These are phyloP conservation scores for Phengaris alcon DNA, from an alignment of 2,888 invertebrate genomes.

Conservation along the genomic window DNA sequence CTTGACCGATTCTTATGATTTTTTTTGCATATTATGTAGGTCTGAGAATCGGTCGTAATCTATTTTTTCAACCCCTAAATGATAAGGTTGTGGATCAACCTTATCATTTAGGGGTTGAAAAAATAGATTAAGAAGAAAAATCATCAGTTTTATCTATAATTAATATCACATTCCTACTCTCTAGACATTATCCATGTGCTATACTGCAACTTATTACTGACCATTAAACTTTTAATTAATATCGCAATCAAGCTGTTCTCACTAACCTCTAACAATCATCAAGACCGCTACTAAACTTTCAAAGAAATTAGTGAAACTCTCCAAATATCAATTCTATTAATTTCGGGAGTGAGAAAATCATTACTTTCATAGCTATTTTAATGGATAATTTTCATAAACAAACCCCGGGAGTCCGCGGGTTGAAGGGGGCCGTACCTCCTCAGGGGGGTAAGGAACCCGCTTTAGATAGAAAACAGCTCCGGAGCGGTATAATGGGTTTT, in stretches of 20 bases:
- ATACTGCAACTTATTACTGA: no score
- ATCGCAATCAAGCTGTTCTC: not conserved
- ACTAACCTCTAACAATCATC: not conserved
- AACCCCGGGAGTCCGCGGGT: conserved; percentile 64
- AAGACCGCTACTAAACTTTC: conserved; percentile 19
- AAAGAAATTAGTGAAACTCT: conserved; percentile 58
- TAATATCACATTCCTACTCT: no score
- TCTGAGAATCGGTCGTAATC: no score
- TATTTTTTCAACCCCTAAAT: no score
- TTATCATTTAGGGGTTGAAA: no score
- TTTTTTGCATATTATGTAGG: no score
- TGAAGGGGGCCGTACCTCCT: conserved; percentile 42
- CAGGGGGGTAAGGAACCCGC: conserved; percentile 59
- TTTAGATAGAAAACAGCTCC: conserved; percentile 81
- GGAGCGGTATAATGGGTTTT: conserved; percentile 84
- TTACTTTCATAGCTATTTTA: conserved; percentile 79
- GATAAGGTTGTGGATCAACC: no score
- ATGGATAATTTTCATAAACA: conserved; percentile 79
- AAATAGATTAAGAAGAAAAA: no score
- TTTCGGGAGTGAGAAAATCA: conserved; percentile 75
- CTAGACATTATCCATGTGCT: no score
- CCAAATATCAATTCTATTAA: conserved; percentile 79
- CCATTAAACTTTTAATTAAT: not conserved
- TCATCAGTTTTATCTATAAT: no score
- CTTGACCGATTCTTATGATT: no score